These are phyloP conservation scores for Salarias fasciatus DNA, from an alignment of 2,797 vertebrate genomes.

Conservation along the genomic window DNA sequence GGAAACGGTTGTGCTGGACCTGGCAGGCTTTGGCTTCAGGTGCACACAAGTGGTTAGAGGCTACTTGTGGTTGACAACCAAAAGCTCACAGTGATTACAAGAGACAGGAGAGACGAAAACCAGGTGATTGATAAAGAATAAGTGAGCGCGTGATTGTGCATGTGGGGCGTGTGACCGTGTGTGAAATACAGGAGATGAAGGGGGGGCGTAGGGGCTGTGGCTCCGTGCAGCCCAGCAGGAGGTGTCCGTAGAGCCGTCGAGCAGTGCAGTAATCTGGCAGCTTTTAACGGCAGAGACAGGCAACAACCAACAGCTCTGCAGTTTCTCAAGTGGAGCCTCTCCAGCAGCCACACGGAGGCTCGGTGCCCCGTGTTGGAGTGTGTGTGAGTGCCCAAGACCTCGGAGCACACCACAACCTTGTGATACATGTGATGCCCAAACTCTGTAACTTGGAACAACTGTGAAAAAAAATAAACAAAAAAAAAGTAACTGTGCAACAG, in stretches of 20 bases:
- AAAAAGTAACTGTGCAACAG: no score
- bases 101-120: conserved; percentile 6
- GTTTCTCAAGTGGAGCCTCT: conserved; percentile 41
- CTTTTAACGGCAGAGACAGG: conserved; percentile 60
- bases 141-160: conserved; percentile 1
- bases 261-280: conserved; percentile 59
- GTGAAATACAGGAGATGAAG: conserved; percentile 17
- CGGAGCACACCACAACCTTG: no score
- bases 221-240: conserved; percentile 40
- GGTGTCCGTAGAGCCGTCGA: conserved; percentile 44
- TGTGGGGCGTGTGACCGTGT: conserved; percentile 3
- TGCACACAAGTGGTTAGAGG: conserved; percentile 14
- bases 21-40: conserved; percentile 10
- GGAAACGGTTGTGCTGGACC: conserved; percentile 4
- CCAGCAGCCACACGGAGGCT: conserved; percentile 46
- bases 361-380: not conserved
- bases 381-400: conserved; percentile 8
- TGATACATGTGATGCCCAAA: no score
- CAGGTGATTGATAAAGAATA: conserved; percentile 13
- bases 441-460: no score
- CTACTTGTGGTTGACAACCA: conserved; percentile 12
- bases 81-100: conserved; percentile 5
- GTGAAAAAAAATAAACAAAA: no score
- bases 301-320: conserved; percentile 27
- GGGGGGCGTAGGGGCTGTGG: conserved; percentile 49